Base-by-base conservation (phyloP, 1,140 invertebrate species). In the Apis florea region DNA sequence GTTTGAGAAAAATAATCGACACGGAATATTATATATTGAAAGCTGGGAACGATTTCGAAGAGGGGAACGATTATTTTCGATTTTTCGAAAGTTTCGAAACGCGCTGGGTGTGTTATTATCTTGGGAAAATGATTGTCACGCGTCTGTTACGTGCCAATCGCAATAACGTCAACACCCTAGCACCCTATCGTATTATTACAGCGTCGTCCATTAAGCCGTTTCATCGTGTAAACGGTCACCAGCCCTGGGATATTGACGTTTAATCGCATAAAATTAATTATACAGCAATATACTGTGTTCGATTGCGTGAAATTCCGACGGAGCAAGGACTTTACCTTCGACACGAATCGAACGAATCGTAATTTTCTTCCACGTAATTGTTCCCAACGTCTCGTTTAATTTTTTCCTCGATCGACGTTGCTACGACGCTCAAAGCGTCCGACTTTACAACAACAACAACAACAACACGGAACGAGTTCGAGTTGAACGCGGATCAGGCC, bases 191-290 rank as follows among this genome's bases (percentile, higher is more conserved):
- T 49, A 61, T 71, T 79, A 79, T 79, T 71, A 79, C 40, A 71
- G 76, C 24, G 12, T 15, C 26, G 47, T 21, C 56, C 66, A 78
- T 73, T 73, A 79, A 79, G 49, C 56, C 59, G 67, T 79, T 79
- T 61, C 76, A 21, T 59, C 53, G 47, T 71, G 54, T 53, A 71
- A 79, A 71, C 47, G 76, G 47, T 26, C 21, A 53, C 67, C n/a
- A 63, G 26, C 76, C 26, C 12, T 47, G 13, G 26, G 47, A 61
- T 79, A 79, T 79, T 79, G 76, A 79, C 76, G 76, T 79, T 71
- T 79, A 70, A 79, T 79, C 76, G 67, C 21, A 71, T 53, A 56
- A 79, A 71, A 79, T 70, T 79, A 79, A 79, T 79, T 61, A 24
- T 53, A 63, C 31, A 0, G 19, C 56, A 47, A 19, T 40, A n/a